Conservation (phyloP, 2,888 invertebrate species). For the Cloeon dipterum region DNA sequence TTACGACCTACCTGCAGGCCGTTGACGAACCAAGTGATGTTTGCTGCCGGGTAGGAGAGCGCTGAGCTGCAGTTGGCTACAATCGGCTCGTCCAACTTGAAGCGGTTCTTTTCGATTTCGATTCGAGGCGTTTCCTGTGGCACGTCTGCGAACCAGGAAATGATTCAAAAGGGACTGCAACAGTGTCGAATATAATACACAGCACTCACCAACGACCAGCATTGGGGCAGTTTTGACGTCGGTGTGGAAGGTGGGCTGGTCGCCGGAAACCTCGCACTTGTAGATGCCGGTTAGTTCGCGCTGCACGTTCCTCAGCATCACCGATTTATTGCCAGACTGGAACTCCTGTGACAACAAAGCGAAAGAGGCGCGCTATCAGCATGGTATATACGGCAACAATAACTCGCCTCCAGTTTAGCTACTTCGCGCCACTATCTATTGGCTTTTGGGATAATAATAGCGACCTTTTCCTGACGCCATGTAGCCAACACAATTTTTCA, state of each 20-base stretch:
- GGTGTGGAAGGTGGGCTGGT: constrained; percentile 44
- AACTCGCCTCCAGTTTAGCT: too few relatives aligned
- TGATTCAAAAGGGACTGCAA: too few relatives aligned
- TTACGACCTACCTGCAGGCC: constrained; percentile 35
- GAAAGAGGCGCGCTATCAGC: too few relatives aligned
- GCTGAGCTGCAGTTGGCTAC: constrained; percentile 68
- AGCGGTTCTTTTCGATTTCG: constrained; percentile 3
- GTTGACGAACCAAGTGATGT: constrained; percentile 70
- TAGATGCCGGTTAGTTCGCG: constrained; percentile 40
- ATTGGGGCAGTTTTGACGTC: constrained; percentile 34
- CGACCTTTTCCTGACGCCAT: too few relatives aligned
- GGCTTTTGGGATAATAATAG: too few relatives aligned
- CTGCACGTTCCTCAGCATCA: constrained; percentile 39
- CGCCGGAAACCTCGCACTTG: constrained; percentile 52
- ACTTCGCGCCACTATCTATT: too few relatives aligned
- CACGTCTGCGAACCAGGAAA: constrained; percentile 1
- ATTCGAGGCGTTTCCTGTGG: constrained; percentile 3
- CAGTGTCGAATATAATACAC: background rate
- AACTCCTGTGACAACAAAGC: constrained; percentile 29
- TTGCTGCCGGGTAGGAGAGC: constrained; percentile 61
- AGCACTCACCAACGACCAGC: constrained; percentile 38
- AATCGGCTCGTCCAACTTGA: constrained; percentile 38
- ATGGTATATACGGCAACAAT: too few relatives aligned
- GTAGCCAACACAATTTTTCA: too few relatives aligned
- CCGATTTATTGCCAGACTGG: constrained; percentile 40